These are phyloP conservation scores for Pelecanoides urinatrix DNA, from an alignment of 2,113 vertebrate species.

Conservation along the genomic window DNA sequence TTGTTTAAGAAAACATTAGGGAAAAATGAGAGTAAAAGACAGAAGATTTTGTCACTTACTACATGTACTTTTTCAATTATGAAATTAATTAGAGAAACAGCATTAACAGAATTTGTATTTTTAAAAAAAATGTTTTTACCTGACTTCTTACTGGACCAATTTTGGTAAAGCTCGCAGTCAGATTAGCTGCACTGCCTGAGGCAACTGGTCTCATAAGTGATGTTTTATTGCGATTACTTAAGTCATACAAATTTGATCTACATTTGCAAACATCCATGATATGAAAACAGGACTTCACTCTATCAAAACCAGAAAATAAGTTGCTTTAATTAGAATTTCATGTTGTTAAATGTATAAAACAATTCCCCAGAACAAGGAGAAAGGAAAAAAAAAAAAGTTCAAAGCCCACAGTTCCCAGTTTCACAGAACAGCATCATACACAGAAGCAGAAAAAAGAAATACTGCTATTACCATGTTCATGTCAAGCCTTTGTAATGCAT, in stretches of 20 bases:
- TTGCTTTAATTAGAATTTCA: neutral
- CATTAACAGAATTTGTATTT: neutral
- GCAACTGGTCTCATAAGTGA: slow-evolving; percentile 86
- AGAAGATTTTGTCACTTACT: neutral
- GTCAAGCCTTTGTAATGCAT: neutral
- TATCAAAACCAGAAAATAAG: slow-evolving; percentile 53
- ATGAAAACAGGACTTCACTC: slow-evolving; percentile 98
- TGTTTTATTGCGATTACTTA: slow-evolving; percentile 87
- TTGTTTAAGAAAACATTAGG: neutral
- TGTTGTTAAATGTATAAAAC: neutral
- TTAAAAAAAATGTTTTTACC: slow-evolving; percentile 68
- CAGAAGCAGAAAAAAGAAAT: neutral
- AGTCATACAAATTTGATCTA: slow-evolving; percentile 83
- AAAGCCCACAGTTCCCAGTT: neutral
- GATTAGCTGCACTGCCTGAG: slow-evolving; percentile 74
- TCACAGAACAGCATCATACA: neutral
- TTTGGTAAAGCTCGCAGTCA: slow-evolving; percentile 89
- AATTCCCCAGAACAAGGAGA: neutral
- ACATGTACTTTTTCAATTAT: neutral
- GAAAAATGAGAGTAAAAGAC: neutral
- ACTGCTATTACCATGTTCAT: neutral
- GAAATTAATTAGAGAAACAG: neutral
- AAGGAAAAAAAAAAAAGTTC: neutral
- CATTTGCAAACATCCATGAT: slow-evolving; percentile 96
- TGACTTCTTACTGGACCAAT: slow-evolving; percentile 87